phyloP scores from a whole-genome alignment of 2,113 vertebrate species.

The Vulpes lagopus region DNA sequence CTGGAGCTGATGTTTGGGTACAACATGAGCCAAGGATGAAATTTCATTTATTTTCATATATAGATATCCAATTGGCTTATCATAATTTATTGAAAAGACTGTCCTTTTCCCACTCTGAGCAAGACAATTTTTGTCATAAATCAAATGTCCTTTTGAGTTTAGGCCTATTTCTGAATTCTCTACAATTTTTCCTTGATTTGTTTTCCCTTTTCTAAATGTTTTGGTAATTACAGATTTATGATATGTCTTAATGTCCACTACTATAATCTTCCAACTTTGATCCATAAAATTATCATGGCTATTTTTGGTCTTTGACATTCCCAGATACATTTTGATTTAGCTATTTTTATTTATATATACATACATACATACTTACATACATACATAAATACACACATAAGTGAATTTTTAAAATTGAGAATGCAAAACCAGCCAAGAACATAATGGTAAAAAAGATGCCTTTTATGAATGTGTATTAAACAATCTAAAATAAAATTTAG shows the following conservation, averaged over 20 bases:
- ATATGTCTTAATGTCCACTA: neutral
- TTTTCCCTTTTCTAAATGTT: conserved; percentile 38
- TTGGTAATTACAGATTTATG: conserved; percentile 13
- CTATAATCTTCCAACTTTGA: neutral
- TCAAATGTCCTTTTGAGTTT: neutral
- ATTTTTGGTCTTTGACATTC: neutral
- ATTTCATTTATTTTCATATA: conserved; percentile 30
- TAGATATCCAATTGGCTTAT: neutral
- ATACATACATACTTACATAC: neutral
- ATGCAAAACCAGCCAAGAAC: neutral
- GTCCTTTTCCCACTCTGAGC: neutral
- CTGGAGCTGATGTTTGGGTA: neutral
- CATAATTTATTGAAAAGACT: neutral
- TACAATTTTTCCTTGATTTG: neutral
- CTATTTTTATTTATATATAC: neutral
- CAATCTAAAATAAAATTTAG: conserved; percentile 15
- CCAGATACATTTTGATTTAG: neutral
- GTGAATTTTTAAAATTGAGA: neutral
- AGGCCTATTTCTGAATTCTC: neutral
- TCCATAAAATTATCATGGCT: neutral
- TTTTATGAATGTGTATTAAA: neutral
- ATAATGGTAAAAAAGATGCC: neutral
- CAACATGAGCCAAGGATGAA: neutral
- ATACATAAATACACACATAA: neutral
- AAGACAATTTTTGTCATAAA: conserved; percentile 35